These are phyloP conservation scores for Sebastes baramenuke DNA, from an alignment of 2,797 vertebrate species.

Conservation along the genomic window DNA sequence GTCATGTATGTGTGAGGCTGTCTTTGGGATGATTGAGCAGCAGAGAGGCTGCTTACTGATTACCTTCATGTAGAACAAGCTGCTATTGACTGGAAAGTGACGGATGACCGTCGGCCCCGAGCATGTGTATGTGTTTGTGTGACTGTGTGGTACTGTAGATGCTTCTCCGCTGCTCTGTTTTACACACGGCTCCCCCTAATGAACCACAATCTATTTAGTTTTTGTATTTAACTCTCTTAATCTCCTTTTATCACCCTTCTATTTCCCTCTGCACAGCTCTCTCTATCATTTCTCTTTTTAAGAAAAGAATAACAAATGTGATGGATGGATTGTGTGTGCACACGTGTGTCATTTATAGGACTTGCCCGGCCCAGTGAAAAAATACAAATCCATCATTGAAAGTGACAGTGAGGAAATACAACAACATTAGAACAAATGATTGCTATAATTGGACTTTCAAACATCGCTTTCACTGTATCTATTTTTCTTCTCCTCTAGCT, in stretches of 20 bases:
- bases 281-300: background rate
- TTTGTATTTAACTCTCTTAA: background rate
- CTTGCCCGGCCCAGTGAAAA: background rate
- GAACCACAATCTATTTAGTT: background rate
- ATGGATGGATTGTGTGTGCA: constrained; percentile 28
- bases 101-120: constrained; percentile 81
- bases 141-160: constrained; percentile 18
- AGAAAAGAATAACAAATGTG: constrained; percentile 21
- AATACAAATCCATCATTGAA: constrained; percentile 32
- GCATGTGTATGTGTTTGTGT: constrained; percentile 59
- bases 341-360: constrained; percentile 10
- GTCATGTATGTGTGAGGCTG: constrained; percentile 76
- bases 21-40: constrained; percentile 88
- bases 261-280: background rate
- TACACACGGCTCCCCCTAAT: background rate
- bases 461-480: background rate
- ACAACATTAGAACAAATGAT: constrained; percentile 36
- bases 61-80: constrained; percentile 97
- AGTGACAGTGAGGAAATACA: constrained; percentile 37
- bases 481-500: background rate
- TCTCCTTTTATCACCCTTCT: background rate
- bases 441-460: constrained; percentile 18
- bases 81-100: constrained; percentile 94
- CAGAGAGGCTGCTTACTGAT: constrained; percentile 92
- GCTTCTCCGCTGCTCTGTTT: background rate